These are phyloP conservation scores for Chymomyza costata DNA, from an alignment of 1,140 invertebrate genomes.

Conservation along the genomic window DNA sequence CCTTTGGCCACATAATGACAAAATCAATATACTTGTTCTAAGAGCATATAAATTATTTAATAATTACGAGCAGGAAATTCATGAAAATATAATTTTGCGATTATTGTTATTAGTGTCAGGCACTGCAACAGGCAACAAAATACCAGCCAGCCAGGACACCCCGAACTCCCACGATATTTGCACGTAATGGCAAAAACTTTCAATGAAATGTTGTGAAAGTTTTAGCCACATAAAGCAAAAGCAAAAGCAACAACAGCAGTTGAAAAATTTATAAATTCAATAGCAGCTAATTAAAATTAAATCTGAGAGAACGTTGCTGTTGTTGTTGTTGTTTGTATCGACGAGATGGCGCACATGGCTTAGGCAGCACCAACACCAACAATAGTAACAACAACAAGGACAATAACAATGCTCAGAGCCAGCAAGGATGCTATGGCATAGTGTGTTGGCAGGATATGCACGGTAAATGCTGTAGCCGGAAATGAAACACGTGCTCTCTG, in stretches of 20 bases:
- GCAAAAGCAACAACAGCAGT: slow-evolving; percentile 46
- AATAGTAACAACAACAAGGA: slow-evolving; percentile 7
- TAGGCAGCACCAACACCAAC: slow-evolving; percentile 26
- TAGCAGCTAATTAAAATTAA: slow-evolving; percentile 73
- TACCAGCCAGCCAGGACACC: background rate
- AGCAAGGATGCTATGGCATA: slow-evolving; percentile 44
- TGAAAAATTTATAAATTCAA: slow-evolving; percentile 73
- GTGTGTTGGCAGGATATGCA: slow-evolving; percentile 55
- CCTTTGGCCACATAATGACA: too few species aligned
- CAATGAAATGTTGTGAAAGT: slow-evolving; percentile 47
- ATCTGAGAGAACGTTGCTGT: slow-evolving; percentile 68
- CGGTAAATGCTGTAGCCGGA: slow-evolving; percentile 66
- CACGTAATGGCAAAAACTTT: slow-evolving; percentile 35
- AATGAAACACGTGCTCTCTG: slow-evolving; percentile 57
- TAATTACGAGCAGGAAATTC: slow-evolving; percentile 71
- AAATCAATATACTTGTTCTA: too few species aligned
- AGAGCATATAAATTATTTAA: too few species aligned
- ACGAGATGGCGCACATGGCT: slow-evolving; percentile 35
- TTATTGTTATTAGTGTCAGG: slow-evolving; percentile 71
- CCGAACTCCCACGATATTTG: too few species aligned
- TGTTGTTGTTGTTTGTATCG: slow-evolving; percentile 58
- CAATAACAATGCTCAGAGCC: slow-evolving; percentile 3
- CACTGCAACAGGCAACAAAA: slow-evolving; percentile 26
- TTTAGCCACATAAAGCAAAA: slow-evolving; percentile 24
- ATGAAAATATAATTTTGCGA: slow-evolving; percentile 72